Base-by-base conservation (phyloP, 2,888 invertebrate species). In the Habrosyne pyritoides region DNA sequence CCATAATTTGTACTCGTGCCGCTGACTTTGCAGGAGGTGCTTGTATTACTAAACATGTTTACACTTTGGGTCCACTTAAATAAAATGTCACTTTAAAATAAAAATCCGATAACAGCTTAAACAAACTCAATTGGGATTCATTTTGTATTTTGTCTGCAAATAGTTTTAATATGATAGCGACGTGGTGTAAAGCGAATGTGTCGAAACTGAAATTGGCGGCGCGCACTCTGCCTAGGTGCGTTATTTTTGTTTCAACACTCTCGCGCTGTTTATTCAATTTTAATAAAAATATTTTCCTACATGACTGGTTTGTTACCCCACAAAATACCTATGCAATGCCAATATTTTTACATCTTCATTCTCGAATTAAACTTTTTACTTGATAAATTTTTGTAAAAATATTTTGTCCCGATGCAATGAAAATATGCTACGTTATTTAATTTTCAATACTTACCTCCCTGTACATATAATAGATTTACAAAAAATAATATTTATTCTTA, bases 231-330 rank as follows among this genome's bases (percentile, higher is more conserved):
- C 78, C 77, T 77, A 69, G 77, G 74, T 70, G 77, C 75, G 89
- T 87, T 91, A 91, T 91, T 91, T 91, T 89, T 87, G 86, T 83
- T 88, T 69, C 79, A 54, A 60, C 77, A 75, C 78, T 73, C 77
- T 66, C 75, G 74, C 71, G 61, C 64, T 82, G 83, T 87, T 84
- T 85, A 84, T 83, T 81, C 79, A 81, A 84, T 84, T 83, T 86
- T 81, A 84, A 83, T 86, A 82, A 83, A 77, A 83, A 84, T 79
- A 77, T 83, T 81, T 77, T 69, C 63, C 57, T 60, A 62, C 66
- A 54, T 61, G 61, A 67, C 62, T 60, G 68, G 66, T 56, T 63
- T 62, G 52, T 52, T 60, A 57, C 54, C 55, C 58, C 53, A 55
- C 53, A 54, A 59, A 55, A 48, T 54, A 54, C 28, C 14, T 10